Evolutionary conservation across 35 echinoderm and acorn worm genomes (phyloP), one percentile per base, ranked within the genome.

Genomic region (Apostichopus californicus): DNA sequence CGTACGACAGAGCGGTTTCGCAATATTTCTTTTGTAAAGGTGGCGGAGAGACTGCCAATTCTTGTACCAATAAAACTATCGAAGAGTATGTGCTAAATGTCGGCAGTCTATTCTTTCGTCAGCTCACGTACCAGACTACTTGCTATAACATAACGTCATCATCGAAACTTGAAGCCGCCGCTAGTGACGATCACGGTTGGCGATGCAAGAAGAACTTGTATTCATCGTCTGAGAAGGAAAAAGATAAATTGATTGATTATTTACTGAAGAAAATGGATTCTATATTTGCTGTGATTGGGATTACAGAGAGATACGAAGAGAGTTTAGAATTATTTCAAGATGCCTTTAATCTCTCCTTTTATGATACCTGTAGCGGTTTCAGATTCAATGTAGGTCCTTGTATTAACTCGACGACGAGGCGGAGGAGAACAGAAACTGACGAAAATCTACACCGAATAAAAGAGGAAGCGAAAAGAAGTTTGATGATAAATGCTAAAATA

Each of bases 81-180:
- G 90, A 86, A 81, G 95, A 96, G 26, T 96, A 93, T 89, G 92
- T 90, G 14, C 5, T 92, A 9, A 83, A 96, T 59, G 92, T 94
- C 13, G 95, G 95, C 34, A 96, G 92, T 89, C 83, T 90, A 57
- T 94, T 96, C 90, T 94, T 96, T 56, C 65, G 93, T 8, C 95
- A 96, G 83, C 73, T 96, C 5, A 56, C 91, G 14, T 91, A 92
- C 55, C 70, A 96, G 54, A 55, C 90, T 15, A 66, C 7, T 13
- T 93, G 57, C 59, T 17, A 53, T 71, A 24, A 55, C 20, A 80
- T 59, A 1, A 56, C 20, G 21, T 12, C n/a, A 34, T 12, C 22
- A 6, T 18, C 59, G 68, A 22, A 26, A 28, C 54, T 28, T 14
- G 56, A 87, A 75, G 21, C n/a, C 20, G 21, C n/a, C 20, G 17